Evolutionary conservation across 2,888 invertebrate species (phyloP), one percentile per base, ranked within the genome.

Genomic region (Scaptomyza caliginosa): DNA sequence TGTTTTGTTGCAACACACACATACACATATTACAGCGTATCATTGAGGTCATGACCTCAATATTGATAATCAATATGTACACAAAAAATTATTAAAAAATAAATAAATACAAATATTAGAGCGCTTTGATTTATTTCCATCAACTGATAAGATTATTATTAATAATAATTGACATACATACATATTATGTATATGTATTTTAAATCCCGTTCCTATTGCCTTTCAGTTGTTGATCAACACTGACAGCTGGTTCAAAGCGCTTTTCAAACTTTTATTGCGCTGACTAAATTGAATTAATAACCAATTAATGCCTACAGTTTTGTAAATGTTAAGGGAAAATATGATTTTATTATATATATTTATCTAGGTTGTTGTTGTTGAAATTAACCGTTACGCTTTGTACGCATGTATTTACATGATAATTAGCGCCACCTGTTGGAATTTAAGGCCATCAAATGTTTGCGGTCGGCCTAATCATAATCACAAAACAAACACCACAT

Each of bases 11-110:
- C 54, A 26, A 50, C 32, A 49, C 48, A 36, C 62, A 32, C 17
- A n/a, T n/a, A n/a, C n/a, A n/a, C n/a, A n/a, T n/a, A n/a, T 36
- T 5, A 23, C 30, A 26, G 42, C 48, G 55, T 69, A 65, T 66
- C 57, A 80, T 75, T 77, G 75, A 77, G 81, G 81, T 83, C 79
- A 76, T 64, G 68, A 28, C 30, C 68, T 65, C 66, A 65, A 68
- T 75, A 72, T 66, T 65, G 64, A 80, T 72, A 67, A 77, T 69
- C 69, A 65, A 71, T 63, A 23, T 13, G 48, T 19, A 43, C 26
- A 34, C 16, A 19, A 11, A 28, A 32, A 40, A 42, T 21, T n/a
- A 43, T 36, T 13, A 23, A 21, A 40, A 21, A 34, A 51, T 17
- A 17, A 23, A 43, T 45, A 13, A n/a, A n/a, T n/a, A n/a, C n/a